A percentile compares a stretch with the other conserved stretches of the same genome.
Evolutionary conservation across 2,113 vertebrate species (phyloP).

Genomic region (Burhinus bistriatus): DNA sequence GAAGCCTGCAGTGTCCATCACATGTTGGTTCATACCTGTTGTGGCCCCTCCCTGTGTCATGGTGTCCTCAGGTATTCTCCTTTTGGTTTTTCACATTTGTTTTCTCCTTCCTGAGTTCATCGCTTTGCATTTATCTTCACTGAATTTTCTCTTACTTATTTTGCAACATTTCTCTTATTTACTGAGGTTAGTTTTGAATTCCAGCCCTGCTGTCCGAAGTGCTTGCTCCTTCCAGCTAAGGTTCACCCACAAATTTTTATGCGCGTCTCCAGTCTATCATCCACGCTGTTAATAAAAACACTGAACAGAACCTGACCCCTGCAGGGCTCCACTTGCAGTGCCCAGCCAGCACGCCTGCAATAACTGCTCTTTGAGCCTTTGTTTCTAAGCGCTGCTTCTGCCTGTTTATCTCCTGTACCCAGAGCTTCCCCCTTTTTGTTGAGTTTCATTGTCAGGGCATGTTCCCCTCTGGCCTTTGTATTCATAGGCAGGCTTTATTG

Average conservation of each 20-base stretch:
- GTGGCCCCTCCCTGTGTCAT: rapidly evolving
- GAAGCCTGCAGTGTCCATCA: not conserved
- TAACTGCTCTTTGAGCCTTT: not conserved
- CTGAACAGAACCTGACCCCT: not conserved
- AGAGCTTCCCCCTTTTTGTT: not conserved
- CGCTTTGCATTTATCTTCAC: rapidly evolving
- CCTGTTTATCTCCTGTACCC: not conserved
- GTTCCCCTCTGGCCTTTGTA: not conserved
- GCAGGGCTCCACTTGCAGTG: not conserved
- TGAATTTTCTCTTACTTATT: not conserved
- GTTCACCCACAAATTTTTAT: not conserved
- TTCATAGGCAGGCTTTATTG: slow-evolving; percentile 10
- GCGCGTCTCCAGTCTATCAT: not conserved
- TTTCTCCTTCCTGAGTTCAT: not conserved
- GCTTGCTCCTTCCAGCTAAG: not conserved
- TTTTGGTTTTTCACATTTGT: not conserved
- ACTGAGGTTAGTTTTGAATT: not conserved
- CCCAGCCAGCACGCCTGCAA: not conserved
- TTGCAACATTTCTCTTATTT: not conserved
- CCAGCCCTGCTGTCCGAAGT: not conserved
- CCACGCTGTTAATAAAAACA: not conserved
- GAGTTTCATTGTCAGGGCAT: not conserved
- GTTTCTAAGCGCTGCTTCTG: not conserved
- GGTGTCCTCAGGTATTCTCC: not conserved
- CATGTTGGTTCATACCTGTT: rapidly evolving